A percentile compares a stretch with the other conserved stretches of the same genome.
Evolutionary conservation across 2,888 invertebrate species (phyloP).

Genomic region (Bellardia bayeri): DNA sequence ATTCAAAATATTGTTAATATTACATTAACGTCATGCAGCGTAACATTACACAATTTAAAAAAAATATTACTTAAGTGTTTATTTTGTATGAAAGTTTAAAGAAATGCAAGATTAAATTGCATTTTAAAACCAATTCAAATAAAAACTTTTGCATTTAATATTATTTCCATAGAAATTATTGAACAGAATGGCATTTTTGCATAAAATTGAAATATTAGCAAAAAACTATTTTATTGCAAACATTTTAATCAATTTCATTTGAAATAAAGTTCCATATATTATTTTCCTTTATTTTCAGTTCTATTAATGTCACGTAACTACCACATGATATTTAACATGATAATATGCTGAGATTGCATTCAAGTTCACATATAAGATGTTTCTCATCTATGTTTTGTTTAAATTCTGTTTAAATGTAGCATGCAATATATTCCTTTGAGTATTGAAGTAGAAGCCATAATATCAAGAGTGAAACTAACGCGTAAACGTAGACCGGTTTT

Average conservation of each 20-base stretch:
- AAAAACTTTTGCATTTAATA: too few species aligned
- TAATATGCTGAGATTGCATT: conserved; percentile 52
- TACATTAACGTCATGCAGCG: too few species aligned
- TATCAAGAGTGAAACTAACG: conserved; percentile 40
- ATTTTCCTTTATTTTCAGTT: conserved; percentile 5
- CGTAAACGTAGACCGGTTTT: conserved; percentile 42
- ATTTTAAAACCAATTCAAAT: too few species aligned
- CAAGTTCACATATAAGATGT: neutral
- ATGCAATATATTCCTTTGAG: conserved; percentile 26
- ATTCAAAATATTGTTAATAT: too few species aligned
- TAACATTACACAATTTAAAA: too few species aligned
- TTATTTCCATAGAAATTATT: too few species aligned
- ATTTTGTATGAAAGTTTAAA: too few species aligned
- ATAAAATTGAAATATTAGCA: neutral
- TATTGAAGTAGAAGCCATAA: conserved; percentile 33
- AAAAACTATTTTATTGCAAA: neutral
- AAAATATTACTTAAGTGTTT: too few species aligned
- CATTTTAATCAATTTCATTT: conserved; percentile 41
- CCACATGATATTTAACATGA: conserved; percentile 65
- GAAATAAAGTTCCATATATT: conserved; percentile 14
- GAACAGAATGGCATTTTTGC: too few species aligned
- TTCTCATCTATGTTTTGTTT: neutral
- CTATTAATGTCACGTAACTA: conserved; percentile 47
- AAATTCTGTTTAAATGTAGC: neutral
- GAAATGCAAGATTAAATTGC: too few species aligned